These are phyloP conservation scores for Megalopta genalis DNA, from an alignment of 1,140 invertebrate species.

Conservation along the genomic window DNA sequence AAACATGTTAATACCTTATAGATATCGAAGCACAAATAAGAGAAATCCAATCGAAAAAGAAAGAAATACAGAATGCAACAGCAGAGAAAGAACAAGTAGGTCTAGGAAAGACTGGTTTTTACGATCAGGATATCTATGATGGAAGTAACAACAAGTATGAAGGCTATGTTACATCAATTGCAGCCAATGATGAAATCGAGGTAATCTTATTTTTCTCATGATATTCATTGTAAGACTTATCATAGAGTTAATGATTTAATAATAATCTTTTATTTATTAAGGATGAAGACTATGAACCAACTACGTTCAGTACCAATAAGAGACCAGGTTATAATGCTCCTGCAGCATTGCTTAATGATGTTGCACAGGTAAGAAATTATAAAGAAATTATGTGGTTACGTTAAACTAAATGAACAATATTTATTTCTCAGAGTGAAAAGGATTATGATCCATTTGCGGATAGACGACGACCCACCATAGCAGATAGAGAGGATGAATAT, in stretches of 20 bases:
- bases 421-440: constrained; percentile 86
- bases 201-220: constrained; percentile 78
- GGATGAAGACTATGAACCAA: constrained; percentile 92
- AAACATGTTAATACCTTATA: constrained; percentile 76
- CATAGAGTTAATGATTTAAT: neutral
- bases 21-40: constrained; percentile 96
- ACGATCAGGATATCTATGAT: constrained; percentile 97
- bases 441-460: constrained; percentile 99
- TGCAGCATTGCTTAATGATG: constrained; percentile 92
- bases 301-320: constrained; percentile 85
- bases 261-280: constrained; percentile 76
- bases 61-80: constrained; percentile 84
- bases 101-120: constrained; percentile 92
- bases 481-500: constrained; percentile 98
- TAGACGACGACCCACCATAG: constrained; percentile 92
- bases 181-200: constrained; percentile 94
- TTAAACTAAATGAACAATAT: constrained; percentile 1
- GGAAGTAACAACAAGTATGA: constrained; percentile 91
- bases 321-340: constrained; percentile 92
- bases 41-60: constrained; percentile 94
- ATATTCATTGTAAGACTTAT: neutral
- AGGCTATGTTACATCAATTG: constrained; percentile 97
- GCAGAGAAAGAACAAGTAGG: constrained; percentile 88
- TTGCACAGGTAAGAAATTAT: constrained; percentile 85
- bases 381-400: neutral